These are phyloP conservation scores for Apeltes quadracus DNA, from an alignment of 2,113 vertebrate species.

Conservation along the genomic window DNA sequence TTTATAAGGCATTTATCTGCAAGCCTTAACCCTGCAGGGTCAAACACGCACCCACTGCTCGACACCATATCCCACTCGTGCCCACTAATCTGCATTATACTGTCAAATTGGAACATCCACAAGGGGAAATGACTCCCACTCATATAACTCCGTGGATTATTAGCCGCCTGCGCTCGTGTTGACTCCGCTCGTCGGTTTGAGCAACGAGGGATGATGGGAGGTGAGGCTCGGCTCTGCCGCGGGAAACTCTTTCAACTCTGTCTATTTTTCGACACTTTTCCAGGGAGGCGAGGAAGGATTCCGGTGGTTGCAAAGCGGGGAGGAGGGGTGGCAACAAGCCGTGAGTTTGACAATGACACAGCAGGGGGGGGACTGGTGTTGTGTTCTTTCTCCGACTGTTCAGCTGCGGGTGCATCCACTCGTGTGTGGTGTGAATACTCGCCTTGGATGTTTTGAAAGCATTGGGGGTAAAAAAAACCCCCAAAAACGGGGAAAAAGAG, in stretches of 20 bases:
- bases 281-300: not conserved
- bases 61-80: conserved; percentile 9
- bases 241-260: conserved; percentile 21
- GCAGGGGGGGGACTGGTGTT: conserved; percentile 21
- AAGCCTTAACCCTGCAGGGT: conserved; percentile 30
- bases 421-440: too few relatives aligned
- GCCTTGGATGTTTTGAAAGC: too few relatives aligned
- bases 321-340: conserved; percentile 5
- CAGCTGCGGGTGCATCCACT: not conserved
- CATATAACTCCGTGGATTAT: conserved; percentile 58
- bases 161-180: conserved; percentile 36
- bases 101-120: conserved; percentile 40
- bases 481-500: too few relatives aligned
- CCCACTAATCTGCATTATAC: conserved; percentile 34
- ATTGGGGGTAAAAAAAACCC: too few relatives aligned
- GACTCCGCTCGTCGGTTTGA: conserved; percentile 35
- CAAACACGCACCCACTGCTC: conserved; percentile 19
- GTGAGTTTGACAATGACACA: conserved; percentile 36
- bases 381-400: conserved; percentile 10
- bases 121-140: conserved; percentile 32
- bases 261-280: conserved; percentile 27
- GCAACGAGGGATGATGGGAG: conserved; percentile 21
- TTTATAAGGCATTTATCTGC: conserved; percentile 23
- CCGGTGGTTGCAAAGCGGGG: not conserved
- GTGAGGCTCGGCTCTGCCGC: conserved; percentile 21